These are phyloP conservation scores for Anoplopoma fimbria DNA, from an alignment of 2,113 vertebrate genomes.

Conservation along the genomic window DNA sequence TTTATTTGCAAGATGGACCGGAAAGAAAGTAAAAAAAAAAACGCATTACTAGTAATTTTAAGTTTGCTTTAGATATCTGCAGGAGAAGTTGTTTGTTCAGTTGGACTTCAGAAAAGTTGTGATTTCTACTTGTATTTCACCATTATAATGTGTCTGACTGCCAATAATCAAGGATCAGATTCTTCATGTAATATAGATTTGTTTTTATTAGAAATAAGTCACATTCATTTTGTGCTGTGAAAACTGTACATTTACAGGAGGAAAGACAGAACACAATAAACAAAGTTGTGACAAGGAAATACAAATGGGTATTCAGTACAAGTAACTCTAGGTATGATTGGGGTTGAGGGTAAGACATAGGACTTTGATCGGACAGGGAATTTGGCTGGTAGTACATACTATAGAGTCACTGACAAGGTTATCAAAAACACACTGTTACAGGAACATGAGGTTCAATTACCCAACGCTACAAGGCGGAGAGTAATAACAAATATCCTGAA, in stretches of 20 bases:
- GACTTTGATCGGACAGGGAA: conserved; percentile 55
- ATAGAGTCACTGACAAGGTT: conserved; percentile 80
- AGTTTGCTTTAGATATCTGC: background rate
- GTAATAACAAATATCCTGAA: conserved; percentile 83
- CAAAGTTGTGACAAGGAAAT: conserved; percentile 66
- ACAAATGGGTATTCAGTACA: conserved; percentile 67
- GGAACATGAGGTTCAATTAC: conserved; percentile 84
- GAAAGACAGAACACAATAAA: conserved; percentile 76
- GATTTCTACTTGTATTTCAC: background rate
- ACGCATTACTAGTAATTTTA: background rate
- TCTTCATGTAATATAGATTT: conserved; percentile 70
- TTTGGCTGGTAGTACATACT: conserved; percentile 72
- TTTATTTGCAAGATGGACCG: background rate
- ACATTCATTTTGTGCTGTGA: conserved; percentile 94
- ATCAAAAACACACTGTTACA: conserved; percentile 87
- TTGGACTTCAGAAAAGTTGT: background rate
- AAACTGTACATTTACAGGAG: conserved; percentile 89
- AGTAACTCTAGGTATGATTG: conserved; percentile 71
- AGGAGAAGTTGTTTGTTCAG: background rate
- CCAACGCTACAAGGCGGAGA: conserved; percentile 64
- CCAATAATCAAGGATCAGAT: conserved; percentile 18
- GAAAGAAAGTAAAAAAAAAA: background rate
- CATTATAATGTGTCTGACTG: background rate
- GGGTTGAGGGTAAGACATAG: conserved; percentile 49
- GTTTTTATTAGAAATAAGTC: conserved; percentile 93